These are phyloP conservation scores for Lordiphosa collinella DNA, from an alignment of 1,140 invertebrate genomes.

Conservation along the genomic window DNA sequence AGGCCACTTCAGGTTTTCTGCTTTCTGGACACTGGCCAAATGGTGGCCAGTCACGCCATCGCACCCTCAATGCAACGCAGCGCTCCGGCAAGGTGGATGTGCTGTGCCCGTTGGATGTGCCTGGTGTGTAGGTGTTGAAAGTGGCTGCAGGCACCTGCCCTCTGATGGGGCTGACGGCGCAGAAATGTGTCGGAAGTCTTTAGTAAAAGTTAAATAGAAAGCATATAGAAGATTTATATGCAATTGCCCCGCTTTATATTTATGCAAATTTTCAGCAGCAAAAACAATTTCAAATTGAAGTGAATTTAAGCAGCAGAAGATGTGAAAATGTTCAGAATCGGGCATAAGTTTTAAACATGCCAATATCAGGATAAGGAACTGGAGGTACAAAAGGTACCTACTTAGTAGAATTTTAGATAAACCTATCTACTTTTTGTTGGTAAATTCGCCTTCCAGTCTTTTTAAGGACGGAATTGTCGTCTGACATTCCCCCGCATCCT, in stretches of 20 bases:
- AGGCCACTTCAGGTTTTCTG: constrained; percentile 40
- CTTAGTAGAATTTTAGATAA: too few species aligned
- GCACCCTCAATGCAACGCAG: constrained; percentile 22
- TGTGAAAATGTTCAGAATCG: too few species aligned
- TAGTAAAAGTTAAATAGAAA: constrained; percentile 77
- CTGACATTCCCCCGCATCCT: neutral
- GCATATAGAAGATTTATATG: constrained; percentile 72
- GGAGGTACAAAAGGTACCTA: too few species aligned
- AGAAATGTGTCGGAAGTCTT: constrained; percentile 75
- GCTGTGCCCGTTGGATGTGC: neutral
- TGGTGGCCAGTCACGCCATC: constrained; percentile 68
- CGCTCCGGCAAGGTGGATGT: too few species aligned
- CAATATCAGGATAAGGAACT: too few species aligned
- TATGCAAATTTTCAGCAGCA: constrained; percentile 45
- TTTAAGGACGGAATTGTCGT: too few species aligned
- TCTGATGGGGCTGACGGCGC: constrained; percentile 28
- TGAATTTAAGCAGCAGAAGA: too few species aligned
- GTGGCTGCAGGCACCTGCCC: constrained; percentile 39
- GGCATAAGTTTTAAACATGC: too few species aligned
- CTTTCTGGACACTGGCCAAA: constrained; percentile 27
- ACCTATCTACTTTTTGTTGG: too few species aligned
- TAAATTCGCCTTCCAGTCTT: too few species aligned
- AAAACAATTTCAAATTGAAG: too few species aligned
- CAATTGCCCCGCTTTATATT: constrained; percentile 45
- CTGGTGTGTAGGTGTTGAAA: constrained; percentile 71